Evolutionary conservation across 2,797 vertebrate genomes (phyloP).

Genomic region (Gila robusta): DNA sequence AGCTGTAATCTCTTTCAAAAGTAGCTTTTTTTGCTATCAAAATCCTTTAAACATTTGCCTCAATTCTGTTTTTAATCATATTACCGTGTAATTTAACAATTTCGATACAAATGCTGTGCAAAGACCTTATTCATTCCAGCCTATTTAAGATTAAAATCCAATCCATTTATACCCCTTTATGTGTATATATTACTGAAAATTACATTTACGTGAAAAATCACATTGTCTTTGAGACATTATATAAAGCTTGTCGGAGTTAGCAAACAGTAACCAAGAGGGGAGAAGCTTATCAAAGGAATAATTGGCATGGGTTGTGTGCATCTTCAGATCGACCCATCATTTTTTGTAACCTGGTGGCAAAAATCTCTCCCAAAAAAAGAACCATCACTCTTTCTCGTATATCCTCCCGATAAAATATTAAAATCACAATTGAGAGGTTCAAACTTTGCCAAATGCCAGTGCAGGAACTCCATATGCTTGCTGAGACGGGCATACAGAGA

Average conservation of each 20-base stretch:
- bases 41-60: background rate
- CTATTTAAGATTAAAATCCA: background rate
- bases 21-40: background rate
- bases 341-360: conserved; percentile 4
- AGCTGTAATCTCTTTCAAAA: background rate
- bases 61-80: background rate
- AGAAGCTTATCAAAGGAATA: background rate
- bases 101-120: background rate
- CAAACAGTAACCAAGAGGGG: background rate
- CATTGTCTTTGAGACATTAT: background rate
- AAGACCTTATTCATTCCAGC: background rate
- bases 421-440: background rate
- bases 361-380: background rate
- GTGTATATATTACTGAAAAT: background rate
- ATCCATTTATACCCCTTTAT: background rate
- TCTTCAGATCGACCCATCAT: background rate
- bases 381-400: background rate
- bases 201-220: background rate
- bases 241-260: background rate
- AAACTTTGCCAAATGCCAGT: conserved; percentile 5
- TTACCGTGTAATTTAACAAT: background rate
- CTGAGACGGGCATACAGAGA: conserved; percentile 3
- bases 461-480: conserved; percentile 29
- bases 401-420: background rate
- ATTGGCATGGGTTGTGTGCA: background rate